Conservation (phyloP, 2,113 vertebrate genomes). For the Podarcis cretensis region DNA sequence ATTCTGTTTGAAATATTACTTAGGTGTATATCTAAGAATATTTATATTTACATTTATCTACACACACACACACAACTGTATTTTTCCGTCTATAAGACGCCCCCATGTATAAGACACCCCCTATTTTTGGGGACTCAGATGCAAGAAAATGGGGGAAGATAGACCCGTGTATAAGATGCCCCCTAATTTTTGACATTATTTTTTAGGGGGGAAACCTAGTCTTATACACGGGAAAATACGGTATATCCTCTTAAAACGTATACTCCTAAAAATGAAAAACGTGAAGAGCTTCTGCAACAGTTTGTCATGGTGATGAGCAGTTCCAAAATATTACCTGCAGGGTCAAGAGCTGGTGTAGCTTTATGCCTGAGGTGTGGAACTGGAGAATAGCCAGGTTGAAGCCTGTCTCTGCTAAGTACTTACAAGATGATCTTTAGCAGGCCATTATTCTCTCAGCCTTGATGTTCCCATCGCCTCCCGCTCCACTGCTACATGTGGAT, state of each 20-base stretch:
- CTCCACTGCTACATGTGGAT: not conserved
- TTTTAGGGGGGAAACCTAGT: no score
- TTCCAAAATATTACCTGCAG: constrained; percentile 8
- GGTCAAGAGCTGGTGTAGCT: not conserved
- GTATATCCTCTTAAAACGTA: not conserved
- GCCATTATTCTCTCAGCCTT: not conserved
- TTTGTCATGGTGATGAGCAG: constrained; percentile 1
- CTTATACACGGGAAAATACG: no score
- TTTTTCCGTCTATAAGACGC: no score
- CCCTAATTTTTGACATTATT: no score
- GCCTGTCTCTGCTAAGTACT: not conserved
- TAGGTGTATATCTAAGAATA: not conserved
- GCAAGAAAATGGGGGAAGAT: no score
- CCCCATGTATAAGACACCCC: no score
- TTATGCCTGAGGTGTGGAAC: not conserved
- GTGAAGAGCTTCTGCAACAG: not conserved
- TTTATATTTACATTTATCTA: not conserved
- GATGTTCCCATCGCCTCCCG: not conserved
- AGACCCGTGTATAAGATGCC: no score
- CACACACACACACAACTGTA: no score
- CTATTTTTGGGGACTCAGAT: no score
- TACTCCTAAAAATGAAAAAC: not conserved
- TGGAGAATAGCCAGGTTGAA: no score
- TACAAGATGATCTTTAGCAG: not conserved
- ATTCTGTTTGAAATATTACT: not conserved